Evolutionary conservation across 2,113 vertebrate genomes (phyloP).

Genomic region (Hystrix brachyura): DNA sequence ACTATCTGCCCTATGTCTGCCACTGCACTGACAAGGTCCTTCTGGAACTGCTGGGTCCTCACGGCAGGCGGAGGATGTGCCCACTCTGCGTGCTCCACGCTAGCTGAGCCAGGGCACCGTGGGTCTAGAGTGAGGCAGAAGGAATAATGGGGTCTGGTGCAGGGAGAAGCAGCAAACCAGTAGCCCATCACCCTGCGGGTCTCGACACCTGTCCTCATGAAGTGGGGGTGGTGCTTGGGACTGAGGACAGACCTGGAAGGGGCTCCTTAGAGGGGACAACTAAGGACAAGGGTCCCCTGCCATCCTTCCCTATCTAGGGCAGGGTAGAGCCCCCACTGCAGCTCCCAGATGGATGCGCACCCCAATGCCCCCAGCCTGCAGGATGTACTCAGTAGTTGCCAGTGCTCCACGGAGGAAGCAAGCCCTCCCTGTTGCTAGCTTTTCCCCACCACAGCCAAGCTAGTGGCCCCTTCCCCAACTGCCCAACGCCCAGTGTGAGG

Average conservation of each 20-base stretch:
- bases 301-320: too few species aligned
- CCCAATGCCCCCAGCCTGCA: not conserved
- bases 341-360: not conserved
- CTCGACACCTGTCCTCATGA: not conserved
- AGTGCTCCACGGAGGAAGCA: not conserved
- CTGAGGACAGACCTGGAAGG: not conserved
- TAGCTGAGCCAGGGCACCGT: accelerated
- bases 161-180: not conserved
- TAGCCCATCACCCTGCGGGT: not conserved
- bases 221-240: too few species aligned
- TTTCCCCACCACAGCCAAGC: not conserved
- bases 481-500: not conserved
- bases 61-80: accelerated
- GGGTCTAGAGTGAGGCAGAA: not conserved
- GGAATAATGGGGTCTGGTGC: accelerated
- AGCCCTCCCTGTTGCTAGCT: accelerated
- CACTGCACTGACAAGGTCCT: accelerated
- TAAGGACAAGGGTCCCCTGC: accelerated
- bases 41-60: not conserved
- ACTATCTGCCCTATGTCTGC: not conserved
- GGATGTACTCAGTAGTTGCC: not conserved
- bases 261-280: not conserved
- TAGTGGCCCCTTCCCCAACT: not conserved
- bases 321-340: accelerated
- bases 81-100: accelerated